Evolutionary conservation across 1,140 invertebrate species (phyloP), one percentile per base, ranked within the genome.

Genomic region (Ips nitidus): DNA sequence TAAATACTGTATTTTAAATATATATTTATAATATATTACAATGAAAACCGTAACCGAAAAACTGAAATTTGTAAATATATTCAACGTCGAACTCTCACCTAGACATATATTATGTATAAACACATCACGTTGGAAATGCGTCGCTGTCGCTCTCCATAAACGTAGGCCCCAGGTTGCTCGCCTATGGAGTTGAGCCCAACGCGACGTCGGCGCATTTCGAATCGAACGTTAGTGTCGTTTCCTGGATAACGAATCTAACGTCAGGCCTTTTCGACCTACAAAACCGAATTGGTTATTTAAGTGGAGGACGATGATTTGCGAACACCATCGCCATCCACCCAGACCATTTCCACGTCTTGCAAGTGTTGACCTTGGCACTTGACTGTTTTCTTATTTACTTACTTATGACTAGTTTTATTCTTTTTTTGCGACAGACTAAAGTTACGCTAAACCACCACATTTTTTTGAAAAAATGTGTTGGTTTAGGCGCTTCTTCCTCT

Each of bases 171-270:
- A 78, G 79, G 74, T 41, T 69, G 73, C 69, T 67, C 77, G 73
- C 74, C 70, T 77, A 74, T 76, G 69, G 73, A 80, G 79, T 77
- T 80, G 79, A 80, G 79, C 80, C 80, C 80, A 73, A 66, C 73
- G 75, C 74, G 65, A 70, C 71, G 58, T 40, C n/a, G 75, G 72
- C 73, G 73, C 76, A 73, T 81, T 70, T 80, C 66, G 71, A 22
- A 73, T 45, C n/a, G 1, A 64, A 70, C 73, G 75, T 77, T 76
- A 67, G 67, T 42, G 64, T 79, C 76, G 69, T 71, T 78, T 79
- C 74, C 79, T 78, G 78, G 79, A 62, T 67, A 78, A 78, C 61
- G 63, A 79, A 75, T 65, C 69, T 69, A 71, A 77, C 68, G 37
- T 42, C 39, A 59, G 43, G 41, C 39, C 4, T 52, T 66, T 3